These are phyloP conservation scores for Chauna torquata DNA, from an alignment of 2,113 vertebrate genomes.

Conservation along the genomic window DNA sequence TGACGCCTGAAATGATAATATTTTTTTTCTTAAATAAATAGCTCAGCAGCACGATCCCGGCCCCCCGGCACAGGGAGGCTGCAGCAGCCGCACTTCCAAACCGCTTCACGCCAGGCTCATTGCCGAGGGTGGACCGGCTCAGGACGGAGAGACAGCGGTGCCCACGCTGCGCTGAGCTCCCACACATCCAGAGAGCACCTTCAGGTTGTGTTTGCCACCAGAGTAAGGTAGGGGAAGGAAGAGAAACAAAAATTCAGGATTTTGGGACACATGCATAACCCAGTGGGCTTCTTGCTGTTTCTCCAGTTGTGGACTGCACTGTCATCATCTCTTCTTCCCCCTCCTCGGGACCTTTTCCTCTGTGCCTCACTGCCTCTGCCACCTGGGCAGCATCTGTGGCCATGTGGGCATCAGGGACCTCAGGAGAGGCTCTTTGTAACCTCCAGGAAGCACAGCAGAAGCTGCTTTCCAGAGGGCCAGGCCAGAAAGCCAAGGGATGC, in stretches of 20 bases:
- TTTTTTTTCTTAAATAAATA: slow-evolving; percentile 77
- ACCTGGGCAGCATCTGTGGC: background rate
- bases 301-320: background rate
- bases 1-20: slow-evolving; percentile 72
- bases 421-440: background rate
- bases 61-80: background rate
- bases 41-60: slow-evolving; percentile 14
- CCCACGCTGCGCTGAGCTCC: background rate
- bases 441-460: no score
- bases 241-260: background rate
- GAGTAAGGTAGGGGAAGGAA: background rate
- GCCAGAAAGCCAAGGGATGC: no score
- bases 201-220: background rate
- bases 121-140: background rate
- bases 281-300: background rate
- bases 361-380: background rate
- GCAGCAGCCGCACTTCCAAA: slow-evolving; percentile 25
- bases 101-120: background rate
- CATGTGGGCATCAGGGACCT: rapidly evolving
- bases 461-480: no score
- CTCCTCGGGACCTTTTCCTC: background rate
- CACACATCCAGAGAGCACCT: background rate
- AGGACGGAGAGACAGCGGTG: background rate
- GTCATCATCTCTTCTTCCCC: background rate
- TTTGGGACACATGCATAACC: background rate